Conservation (phyloP, 1,140 invertebrate species). For the Zaprionus camerounensis region DNA sequence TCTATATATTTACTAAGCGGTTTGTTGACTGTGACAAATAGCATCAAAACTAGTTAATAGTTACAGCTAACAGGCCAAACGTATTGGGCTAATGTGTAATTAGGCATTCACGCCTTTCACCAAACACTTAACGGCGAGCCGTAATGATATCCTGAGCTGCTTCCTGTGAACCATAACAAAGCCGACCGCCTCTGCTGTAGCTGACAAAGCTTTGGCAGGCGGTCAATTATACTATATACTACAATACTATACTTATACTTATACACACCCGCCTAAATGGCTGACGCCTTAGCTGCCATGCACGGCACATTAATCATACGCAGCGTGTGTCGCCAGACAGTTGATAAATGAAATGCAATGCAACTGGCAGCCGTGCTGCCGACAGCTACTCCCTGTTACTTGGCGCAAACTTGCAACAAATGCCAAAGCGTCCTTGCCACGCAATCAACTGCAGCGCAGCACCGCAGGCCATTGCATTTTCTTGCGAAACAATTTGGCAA, state of each 20-base stretch:
- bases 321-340: conserved; percentile 47
- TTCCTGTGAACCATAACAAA: conserved; percentile 34
- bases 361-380: neutral
- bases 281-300: conserved; percentile 14
- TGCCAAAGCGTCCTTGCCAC: conserved; percentile 25
- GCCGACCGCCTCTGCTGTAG: neutral
- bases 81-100: conserved; percentile 42
- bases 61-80: conserved; percentile 28
- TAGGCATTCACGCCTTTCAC: conserved; percentile 24
- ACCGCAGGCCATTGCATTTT: neutral
- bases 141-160: conserved; percentile 45
- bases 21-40: conserved; percentile 27
- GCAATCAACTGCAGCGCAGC: neutral
- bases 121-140: conserved; percentile 1
- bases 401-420: conserved; percentile 21
- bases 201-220: conserved; percentile 9
- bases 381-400: neutral
- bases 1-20: neutral
- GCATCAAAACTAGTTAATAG: conserved; percentile 21
- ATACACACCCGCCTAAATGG: neutral
- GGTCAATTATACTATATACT: conserved; percentile 30
- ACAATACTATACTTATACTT: too few relatives aligned
- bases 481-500: neutral
- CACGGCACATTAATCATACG: conserved; percentile 60
- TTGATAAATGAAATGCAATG: conserved; percentile 63